Evolutionary conservation across 2,888 invertebrate genomes (phyloP), one percentile per base, ranked within the genome.

Genomic region (Geophilus truncorum): DNA sequence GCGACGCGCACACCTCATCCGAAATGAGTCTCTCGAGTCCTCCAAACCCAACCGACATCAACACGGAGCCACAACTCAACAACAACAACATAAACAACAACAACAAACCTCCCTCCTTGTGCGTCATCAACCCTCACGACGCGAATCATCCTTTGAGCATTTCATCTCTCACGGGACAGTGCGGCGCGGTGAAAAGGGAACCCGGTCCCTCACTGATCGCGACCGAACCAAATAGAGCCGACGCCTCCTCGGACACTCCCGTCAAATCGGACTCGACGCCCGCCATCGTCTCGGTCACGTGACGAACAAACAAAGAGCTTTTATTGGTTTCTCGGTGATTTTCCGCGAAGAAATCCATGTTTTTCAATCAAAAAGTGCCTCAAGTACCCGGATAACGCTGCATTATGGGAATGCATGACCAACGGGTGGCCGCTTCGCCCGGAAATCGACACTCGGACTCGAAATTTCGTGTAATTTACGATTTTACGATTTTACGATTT

Each of bases 61-160:
- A 77, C 84, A 90, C 92, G 86, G 92, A 93, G 79, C 92, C 93
- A 82, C 91, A 92, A n/a, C n/a, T n/a, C n/a, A n/a, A n/a, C n/a
- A n/a, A n/a, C n/a, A n/a, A n/a, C n/a, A n/a, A n/a, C n/a, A n/a
- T n/a, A n/a, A n/a, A n/a, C n/a, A n/a, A n/a, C n/a, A n/a, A n/a
- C n/a, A n/a, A n/a, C 85, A 83, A 92, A 93, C 82, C 90, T 90
- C 86, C 91, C 91, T 23, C 78, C 10, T n/a, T 77, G 7, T 32
- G 21, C 18, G 77, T 77, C n/a, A 80, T 32, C 23, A 83, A 82
- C 51, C 83, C 83, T 21, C 92, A 94, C 84, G 95, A 96, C 89
- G 92, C 94, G 83, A 96, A 96, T 89, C 95, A 96, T 89, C 96
- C 96, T 81, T 90, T 96, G 70, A 95, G 94, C 87, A 94, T 96